Evolutionary conservation across 1,140 invertebrate species (phyloP).

Genomic region (Calephelis nemesis): DNA sequence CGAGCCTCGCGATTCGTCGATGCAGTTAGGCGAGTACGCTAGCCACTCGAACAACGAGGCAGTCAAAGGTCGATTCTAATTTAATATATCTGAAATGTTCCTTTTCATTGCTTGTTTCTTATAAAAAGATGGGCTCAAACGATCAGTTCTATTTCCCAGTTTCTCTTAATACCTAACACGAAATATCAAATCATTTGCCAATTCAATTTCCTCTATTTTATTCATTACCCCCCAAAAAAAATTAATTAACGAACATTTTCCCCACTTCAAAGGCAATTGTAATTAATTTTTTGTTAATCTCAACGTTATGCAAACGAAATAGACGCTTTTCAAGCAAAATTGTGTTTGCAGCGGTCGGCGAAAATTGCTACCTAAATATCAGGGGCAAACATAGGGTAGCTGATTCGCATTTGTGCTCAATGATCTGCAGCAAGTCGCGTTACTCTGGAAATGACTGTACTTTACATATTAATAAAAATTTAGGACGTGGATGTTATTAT

Average conservation of each 20-base stretch:
- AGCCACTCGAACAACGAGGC: too few species aligned
- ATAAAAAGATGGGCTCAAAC: too few species aligned
- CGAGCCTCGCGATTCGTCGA: too few species aligned
- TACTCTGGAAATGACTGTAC: conserved; percentile 25
- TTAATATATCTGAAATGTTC: too few species aligned
- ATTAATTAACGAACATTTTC: not conserved
- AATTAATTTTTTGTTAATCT: conserved; percentile 33
- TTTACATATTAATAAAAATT: conserved; percentile 15
- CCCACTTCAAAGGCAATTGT: not conserved
- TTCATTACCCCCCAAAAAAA: not conserved
- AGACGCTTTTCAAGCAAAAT: conserved; percentile 30
- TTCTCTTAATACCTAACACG: too few species aligned
- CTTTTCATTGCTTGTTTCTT: too few species aligned
- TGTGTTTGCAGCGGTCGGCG: conserved; percentile 35
- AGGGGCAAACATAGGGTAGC: conserved; percentile 50
- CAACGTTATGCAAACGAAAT: conserved; percentile 39
- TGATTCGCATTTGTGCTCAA: conserved; percentile 38
- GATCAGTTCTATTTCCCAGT: too few species aligned
- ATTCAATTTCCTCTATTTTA: not conserved
- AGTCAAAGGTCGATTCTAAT: too few species aligned
- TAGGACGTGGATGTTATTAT: conserved; percentile 4
- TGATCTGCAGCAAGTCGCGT: conserved; percentile 48
- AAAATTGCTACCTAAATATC: conserved; percentile 46
- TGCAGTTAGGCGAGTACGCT: too few species aligned
- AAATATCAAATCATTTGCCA: too few species aligned